Evolutionary conservation across 1,140 invertebrate genomes (phyloP), one percentile per base, ranked within the genome.

Genomic region (Theocolax elegans): DNA sequence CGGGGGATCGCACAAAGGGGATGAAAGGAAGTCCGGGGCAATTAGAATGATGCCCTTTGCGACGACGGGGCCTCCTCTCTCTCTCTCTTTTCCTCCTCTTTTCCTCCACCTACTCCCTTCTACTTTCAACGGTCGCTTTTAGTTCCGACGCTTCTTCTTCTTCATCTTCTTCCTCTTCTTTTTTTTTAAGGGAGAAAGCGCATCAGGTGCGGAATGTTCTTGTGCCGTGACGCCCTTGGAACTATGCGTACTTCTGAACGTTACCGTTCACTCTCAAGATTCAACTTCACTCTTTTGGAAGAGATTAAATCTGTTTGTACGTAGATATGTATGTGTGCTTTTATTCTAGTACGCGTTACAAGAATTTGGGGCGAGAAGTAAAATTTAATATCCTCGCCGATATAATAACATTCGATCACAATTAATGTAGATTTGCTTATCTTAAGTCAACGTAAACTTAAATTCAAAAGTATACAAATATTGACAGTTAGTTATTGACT

Each of bases 1-100:
- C 23, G 56, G 72, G 74, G 80, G 79, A 75, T 78, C 77, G 79
- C 76, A 84, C 80, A 84, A 84, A 84, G 80, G 82, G 81, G 79
- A 84, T 85, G 83, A 85, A 85, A 85, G 84, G 83, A 85, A 85
- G 82, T 85, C 84, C 83, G 84, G 83, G 84, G 84, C 83, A 85
- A 85, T 85, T 84, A 85, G 84, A 85, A 85, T 85, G 84, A 85
- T 85, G 83, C 84, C 83, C 83, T 83, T 85, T 84, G 60, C 60
- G 46, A 67, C 38, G 23, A 46, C 31, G 53, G 12, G 9, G 54
- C 15, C 40, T 38, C 60, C 40, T 58, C 31, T 56, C 29, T 54
- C 35, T 25, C 56, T 40, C 8, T 23, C 27, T 17, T 25, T 19
- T 21, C 12, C 35, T 19, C 44, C 63, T 35, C 15, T 65, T 49